Conservation (phyloP, 2,797 vertebrate genomes). For the Hapalemur alaotrensis region DNA sequence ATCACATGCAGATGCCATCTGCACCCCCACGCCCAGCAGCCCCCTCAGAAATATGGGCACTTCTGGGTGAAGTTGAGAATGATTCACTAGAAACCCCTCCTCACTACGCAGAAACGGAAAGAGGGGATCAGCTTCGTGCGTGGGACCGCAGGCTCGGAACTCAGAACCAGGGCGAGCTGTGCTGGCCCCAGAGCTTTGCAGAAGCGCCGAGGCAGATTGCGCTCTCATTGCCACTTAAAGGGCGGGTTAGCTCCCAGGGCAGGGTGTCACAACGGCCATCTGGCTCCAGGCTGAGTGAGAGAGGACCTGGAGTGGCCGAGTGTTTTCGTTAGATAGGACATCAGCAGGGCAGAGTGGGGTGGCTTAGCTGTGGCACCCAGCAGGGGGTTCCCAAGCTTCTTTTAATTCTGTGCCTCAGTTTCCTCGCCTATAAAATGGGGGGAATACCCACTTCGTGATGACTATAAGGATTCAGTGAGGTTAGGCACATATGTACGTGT, state of each 20-base stretch:
- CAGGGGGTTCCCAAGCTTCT: background rate
- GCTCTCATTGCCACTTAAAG: fast-evolving
- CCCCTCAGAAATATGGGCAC: background rate
- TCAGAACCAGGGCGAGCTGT: too few species aligned
- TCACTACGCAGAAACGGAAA: background rate
- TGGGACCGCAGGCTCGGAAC: background rate
- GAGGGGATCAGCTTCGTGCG: fast-evolving
- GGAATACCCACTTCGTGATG: background rate
- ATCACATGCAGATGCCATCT: background rate
- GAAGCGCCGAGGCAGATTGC: background rate
- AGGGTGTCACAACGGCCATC: background rate
- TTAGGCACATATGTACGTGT: too few species aligned
- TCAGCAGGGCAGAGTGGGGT: background rate
- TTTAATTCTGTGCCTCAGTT: background rate
- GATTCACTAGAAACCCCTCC: too few species aligned
- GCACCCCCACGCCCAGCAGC: background rate
- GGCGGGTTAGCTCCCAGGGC: background rate
- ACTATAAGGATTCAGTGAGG: background rate
- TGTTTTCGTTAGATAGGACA: constrained; percentile 35
- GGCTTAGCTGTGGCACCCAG: fast-evolving
- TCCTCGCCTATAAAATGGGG: background rate
- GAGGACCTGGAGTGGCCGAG: background rate
- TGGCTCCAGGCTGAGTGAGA: constrained; percentile 34
- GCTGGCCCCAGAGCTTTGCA: background rate
- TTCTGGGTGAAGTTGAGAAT: background rate